Conservation (phyloP, 2,888 invertebrate species). For the Drosophila acutilabella region DNA sequence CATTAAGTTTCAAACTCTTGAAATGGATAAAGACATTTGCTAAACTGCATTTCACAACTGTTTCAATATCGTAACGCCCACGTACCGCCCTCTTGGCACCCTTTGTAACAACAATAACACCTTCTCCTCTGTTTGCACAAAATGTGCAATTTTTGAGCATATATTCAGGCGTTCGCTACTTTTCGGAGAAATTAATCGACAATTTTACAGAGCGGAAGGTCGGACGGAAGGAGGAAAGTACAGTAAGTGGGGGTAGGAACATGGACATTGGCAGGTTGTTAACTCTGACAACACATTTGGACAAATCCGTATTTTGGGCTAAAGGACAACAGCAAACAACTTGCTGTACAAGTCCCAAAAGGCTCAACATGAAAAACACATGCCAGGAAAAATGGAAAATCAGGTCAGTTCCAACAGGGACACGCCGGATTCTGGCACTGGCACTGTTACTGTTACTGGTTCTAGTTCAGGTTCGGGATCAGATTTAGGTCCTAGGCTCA, state of each 20-base stretch:
- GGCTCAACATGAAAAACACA: slow-evolving; percentile 77
- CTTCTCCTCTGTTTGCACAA: slow-evolving; percentile 42
- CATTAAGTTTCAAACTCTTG: slow-evolving; percentile 6
- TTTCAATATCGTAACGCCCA: slow-evolving; percentile 50
- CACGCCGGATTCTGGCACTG: neutral
- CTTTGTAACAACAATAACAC: slow-evolving; percentile 30
- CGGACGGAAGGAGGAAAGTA: neutral
- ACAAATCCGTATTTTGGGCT: slow-evolving; percentile 74
- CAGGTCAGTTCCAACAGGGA: slow-evolving; percentile 64
- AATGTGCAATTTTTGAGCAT: slow-evolving; percentile 55
- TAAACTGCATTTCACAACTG: slow-evolving; percentile 69
- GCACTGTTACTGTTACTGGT: too few relatives aligned
- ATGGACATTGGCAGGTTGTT: slow-evolving; percentile 70
- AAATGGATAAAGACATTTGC: slow-evolving; percentile 58
- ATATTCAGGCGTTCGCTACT: slow-evolving; percentile 25
- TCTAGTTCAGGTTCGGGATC: too few relatives aligned
- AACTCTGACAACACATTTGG: slow-evolving; percentile 61
- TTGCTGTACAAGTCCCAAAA: slow-evolving; percentile 56
- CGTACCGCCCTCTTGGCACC: slow-evolving; percentile 24
- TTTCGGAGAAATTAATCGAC: slow-evolving; percentile 72
- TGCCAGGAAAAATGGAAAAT: slow-evolving; percentile 80
- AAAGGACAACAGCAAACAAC: slow-evolving; percentile 64
- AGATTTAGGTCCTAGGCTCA: slow-evolving; percentile 30
- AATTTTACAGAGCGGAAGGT: slow-evolving; percentile 51
- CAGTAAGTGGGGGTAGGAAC: too few relatives aligned